Base-by-base conservation (phyloP, 2,797 vertebrate genomes). In the Gadopsis bispinosus region DNA sequence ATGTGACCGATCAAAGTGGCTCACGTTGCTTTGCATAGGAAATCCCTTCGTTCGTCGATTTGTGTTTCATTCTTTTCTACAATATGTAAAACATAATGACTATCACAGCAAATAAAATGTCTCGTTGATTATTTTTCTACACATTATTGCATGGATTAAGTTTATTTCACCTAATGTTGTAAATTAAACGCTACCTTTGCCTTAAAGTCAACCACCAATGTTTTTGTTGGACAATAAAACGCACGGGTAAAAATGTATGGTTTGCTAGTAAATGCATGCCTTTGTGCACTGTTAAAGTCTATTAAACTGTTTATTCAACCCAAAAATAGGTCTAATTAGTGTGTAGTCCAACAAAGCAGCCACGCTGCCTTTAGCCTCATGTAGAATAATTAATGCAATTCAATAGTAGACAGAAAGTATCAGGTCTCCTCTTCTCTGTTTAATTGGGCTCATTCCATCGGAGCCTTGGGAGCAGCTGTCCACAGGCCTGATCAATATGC, bases 211-310 rank as follows among this genome's bases (percentile, higher is more conserved):
- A 88, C 69, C 77, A 77, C 84, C 81, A 75, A 87, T 73, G 73
- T 81, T 85, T 87, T 83, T 89, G 74, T 87, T 93, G 87, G 88
- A 91, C 77, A 94, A 94, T 94, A 94, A 93, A 94, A 87, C 59
- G 81, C 84, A 90, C 77, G 91, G 73, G 81, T 91, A 83, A 84
- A 83, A 83, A 83, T 65, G 58, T 77, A 69, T 83, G 74, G 59
- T 64, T 77, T 77, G 68, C 20, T 77, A 19, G 19, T 20, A 22
- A 66, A 66, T 53, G 56, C 37, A 51, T 53, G 16, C 4, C 13
- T 62, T 14, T 20, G 12, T 64, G 59, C 61, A 63, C 41, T 45
- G 29, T 72, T 48, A 62, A 77, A 69, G 53, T 51, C 61, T 50
- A 50, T 72, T 79, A 72, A 83, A 83, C 8, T 71, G 67, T 73